Percentiles rank a stretch among this genome's conserved stretches.
Conservation (phyloP, 1,140 invertebrate genomes). For the Brachionus paranguensis region DNA sequence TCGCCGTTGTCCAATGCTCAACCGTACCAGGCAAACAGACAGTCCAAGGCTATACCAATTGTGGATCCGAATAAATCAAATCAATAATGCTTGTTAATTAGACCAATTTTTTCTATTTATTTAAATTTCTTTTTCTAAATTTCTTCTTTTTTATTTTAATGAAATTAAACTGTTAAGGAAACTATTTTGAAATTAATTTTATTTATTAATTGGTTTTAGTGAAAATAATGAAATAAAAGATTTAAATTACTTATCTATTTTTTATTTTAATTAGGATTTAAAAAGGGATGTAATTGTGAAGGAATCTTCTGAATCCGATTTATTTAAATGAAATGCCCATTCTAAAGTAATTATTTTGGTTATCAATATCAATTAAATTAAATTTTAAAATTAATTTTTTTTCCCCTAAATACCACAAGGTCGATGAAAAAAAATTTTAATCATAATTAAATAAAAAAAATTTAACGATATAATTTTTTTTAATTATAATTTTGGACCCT, state of each 20-base stretch:
- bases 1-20: background rate
- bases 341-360: too few species aligned
- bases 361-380: too few species aligned
- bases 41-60: conserved; percentile 6
- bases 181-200: background rate
- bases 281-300: too few species aligned
- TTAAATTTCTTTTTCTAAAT: background rate
- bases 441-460: too few species aligned
- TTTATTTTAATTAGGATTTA: background rate
- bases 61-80: background rate
- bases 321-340: too few species aligned
- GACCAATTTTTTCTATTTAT: background rate
- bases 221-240: background rate
- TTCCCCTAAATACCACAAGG: too few species aligned
- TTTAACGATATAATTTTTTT: too few species aligned
- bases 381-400: too few species aligned
- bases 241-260: background rate
- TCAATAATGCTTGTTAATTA: background rate
- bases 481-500: too few species aligned
- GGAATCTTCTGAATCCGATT: too few species aligned
- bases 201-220: background rate
- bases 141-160: background rate
- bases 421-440: too few species aligned
- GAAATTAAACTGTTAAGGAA: background rate
- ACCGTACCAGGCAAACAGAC: background rate